Evolutionary conservation across 2,888 invertebrate genomes (phyloP), one percentile per base, ranked within the genome.

Genomic region (Nymphalis c-album): DNA sequence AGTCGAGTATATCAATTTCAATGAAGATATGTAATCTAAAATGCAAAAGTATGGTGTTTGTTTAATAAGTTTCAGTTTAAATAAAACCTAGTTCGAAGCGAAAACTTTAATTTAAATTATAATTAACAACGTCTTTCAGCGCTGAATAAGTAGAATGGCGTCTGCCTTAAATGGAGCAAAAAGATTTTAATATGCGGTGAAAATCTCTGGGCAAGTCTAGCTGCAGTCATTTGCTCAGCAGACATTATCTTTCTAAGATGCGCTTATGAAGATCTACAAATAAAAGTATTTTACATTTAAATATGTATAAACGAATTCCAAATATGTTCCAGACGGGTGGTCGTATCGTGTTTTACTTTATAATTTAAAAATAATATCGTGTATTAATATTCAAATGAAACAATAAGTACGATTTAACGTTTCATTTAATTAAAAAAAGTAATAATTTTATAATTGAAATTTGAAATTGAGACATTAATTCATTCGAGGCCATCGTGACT

Each of bases 251-350:
- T 84, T 79, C 82, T 83, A 80, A 71, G 76, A 76, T 74, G 67
- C 64, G 57, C 67, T 78, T 79, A 87, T 84, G 88, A 88, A 89
- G 82, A 85, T 83, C 79, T 84, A 84, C 81, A 78, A 78, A 80
- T 85, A 80, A 85, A 85, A 87, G 85, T 89, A 90, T 90, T 90
- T 90, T 89, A 90, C 88, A 86, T 86, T 84, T 80, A 83, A 86
- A 88, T 85, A 84, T 84, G 83, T 82, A 82, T 80, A 82, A 79
- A 76, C 78, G 71, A 75, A 63, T 71, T 70, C 72, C 74, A 75
- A 74, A 76, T 72, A 72, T 57, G 68, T 73, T 64, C 67, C 5
- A 45, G 45, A 26, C 45, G 45, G 16, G 55, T 8, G 18, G 60
- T 53, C 31, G 20, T 20, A 51, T 18, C 16, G 17, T 17, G 10